These are phyloP conservation scores for Peromyscus nudipes DNA, from an alignment of 2,797 vertebrate species.

Conservation along the genomic window DNA sequence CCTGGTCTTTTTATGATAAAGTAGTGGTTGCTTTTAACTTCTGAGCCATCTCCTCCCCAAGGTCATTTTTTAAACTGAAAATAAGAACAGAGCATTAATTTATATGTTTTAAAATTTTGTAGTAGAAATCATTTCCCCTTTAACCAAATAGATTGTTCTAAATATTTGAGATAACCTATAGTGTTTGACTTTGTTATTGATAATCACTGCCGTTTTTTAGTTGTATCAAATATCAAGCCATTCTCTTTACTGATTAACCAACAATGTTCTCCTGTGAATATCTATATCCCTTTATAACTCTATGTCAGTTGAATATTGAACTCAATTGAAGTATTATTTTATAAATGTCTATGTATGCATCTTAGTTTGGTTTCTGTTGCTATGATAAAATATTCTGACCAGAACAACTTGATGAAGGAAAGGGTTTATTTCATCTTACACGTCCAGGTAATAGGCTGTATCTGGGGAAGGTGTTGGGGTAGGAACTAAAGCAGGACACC, in stretches of 20 bases:
- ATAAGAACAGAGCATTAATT: conserved; percentile 3
- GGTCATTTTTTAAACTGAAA: conserved; percentile 30
- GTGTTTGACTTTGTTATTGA: not conserved
- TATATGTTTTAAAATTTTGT: conserved; percentile 41
- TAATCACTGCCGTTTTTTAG: conserved; percentile 3
- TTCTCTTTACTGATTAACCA: not conserved
- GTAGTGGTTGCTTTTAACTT: not conserved
- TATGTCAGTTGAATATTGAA: not conserved
- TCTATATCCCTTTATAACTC: not conserved
- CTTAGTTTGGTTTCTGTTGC: not conserved
- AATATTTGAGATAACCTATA: not conserved
- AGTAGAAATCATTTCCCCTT: conserved; percentile 28
- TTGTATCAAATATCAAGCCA: not conserved
- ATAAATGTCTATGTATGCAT: not conserved
- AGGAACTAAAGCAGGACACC: not conserved
- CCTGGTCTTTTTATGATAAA: not conserved
- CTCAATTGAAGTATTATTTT: conserved; percentile 20
- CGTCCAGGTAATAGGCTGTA: not conserved
- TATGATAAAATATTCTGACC: not conserved
- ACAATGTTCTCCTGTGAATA: conserved; percentile 54
- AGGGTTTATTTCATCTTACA: not conserved
- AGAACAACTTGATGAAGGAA: not conserved
- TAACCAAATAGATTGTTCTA: conserved; percentile 55
- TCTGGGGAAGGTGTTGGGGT: not conserved
- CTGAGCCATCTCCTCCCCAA: not conserved